phyloP scores from a whole-genome alignment of 2,888 invertebrate genomes.

The Asteroscopus sphinx region DNA sequence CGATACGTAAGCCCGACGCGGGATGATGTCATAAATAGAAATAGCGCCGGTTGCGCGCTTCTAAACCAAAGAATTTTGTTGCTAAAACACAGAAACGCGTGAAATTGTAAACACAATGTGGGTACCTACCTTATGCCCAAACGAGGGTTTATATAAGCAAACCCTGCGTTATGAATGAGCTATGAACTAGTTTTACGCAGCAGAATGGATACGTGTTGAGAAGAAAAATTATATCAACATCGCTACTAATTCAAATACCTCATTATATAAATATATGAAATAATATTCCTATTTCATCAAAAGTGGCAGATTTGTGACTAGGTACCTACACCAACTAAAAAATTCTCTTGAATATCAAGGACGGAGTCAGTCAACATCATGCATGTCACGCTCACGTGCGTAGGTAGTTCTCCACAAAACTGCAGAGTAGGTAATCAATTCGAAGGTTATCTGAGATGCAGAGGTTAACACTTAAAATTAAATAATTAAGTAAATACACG shows the following conservation, averaged over 20 bases:
- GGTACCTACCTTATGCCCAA: slow-evolving; percentile 12
- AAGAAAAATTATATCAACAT: background rate
- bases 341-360: slow-evolving; percentile 13
- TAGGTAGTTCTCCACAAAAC: slow-evolving; percentile 13
- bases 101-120: slow-evolving; percentile 72
- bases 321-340: background rate
- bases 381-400: slow-evolving; percentile 12
- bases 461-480: slow-evolving; percentile 13
- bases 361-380: background rate
- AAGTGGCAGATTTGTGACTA: slow-evolving; percentile 3
- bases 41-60: slow-evolving; percentile 85
- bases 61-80: slow-evolving; percentile 78
- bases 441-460: slow-evolving; percentile 14
- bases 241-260: too few species aligned
- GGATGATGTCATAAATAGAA: slow-evolving; percentile 91
- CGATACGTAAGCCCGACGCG: slow-evolving; percentile 89
- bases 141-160: slow-evolving; percentile 15
- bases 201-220: slow-evolving; percentile 2
- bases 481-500: slow-evolving; percentile 31
- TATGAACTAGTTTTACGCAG: slow-evolving; percentile 8
- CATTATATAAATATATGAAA: too few species aligned
- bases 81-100: slow-evolving; percentile 76
- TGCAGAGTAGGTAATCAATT: slow-evolving; percentile 7
- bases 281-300: too few species aligned
- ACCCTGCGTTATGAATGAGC: slow-evolving; percentile 24